Conservation (phyloP, 1,140 invertebrate genomes). For the Alviniconcha marisindica region DNA sequence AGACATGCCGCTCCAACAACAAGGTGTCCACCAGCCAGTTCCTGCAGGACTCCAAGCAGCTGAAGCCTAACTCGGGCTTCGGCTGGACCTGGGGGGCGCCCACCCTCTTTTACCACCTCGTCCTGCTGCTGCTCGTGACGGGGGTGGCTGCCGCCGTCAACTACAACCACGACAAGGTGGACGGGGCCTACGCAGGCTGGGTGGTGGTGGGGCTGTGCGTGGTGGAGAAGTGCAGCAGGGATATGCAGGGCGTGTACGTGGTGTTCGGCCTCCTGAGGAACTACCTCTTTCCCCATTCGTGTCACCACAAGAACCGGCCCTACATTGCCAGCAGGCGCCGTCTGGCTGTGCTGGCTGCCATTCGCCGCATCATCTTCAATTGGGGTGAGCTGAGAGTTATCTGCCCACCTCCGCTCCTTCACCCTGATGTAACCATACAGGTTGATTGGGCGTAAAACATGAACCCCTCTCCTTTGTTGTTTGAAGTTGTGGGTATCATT, state of each 20-base stretch:
- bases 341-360: constrained; percentile 60
- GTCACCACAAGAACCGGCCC: constrained; percentile 25
- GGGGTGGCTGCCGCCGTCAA: constrained; percentile 51
- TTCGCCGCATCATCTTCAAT: constrained; percentile 64
- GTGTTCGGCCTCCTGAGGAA: constrained; percentile 72
- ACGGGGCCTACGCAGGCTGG: constrained; percentile 51
- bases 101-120: constrained; percentile 67
- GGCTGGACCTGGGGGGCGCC: constrained; percentile 66
- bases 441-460: too few species aligned
- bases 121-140: constrained; percentile 60
- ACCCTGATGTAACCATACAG: too few species aligned
- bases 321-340: constrained; percentile 49
- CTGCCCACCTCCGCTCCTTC: too few species aligned
- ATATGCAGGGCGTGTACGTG: constrained; percentile 71
- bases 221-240: constrained; percentile 65
- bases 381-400: too few species aligned
- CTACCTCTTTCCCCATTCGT: constrained; percentile 62
- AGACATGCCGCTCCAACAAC: constrained; percentile 51
- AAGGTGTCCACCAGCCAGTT: constrained; percentile 54
- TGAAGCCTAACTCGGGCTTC: constrained; percentile 47
- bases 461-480: too few species aligned
- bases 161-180: constrained; percentile 45
- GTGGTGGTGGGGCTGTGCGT: constrained; percentile 70
- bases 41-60: constrained; percentile 17
- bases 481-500: neutral